Evolutionary conservation across 2,888 invertebrate species (phyloP).

Genomic region (Machimus atricapillus): DNA sequence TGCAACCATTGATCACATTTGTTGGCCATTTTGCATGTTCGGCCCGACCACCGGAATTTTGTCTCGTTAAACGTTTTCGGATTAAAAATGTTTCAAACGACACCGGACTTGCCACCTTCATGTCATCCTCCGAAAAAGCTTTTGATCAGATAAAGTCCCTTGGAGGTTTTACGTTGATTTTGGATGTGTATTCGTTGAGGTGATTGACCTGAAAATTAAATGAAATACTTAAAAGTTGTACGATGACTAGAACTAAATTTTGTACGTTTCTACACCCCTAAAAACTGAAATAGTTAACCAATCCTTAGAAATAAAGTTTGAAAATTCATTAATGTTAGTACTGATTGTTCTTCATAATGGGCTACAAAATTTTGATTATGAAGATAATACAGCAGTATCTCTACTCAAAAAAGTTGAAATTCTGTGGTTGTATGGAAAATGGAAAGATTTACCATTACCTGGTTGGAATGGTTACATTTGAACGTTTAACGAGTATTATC

Average conservation of each 20-base stretch:
- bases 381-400: no score
- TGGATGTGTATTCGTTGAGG: background rate
- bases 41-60: background rate
- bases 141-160: constrained; percentile 11
- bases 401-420: no score
- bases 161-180: background rate
- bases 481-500: no score
- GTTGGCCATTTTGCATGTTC: constrained; percentile 42
- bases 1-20: constrained; percentile 42
- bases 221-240: background rate
- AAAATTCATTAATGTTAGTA: background rate
- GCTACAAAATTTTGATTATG: no score
- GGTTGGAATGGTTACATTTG: no score
- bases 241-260: background rate
- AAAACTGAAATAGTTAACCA: background rate
- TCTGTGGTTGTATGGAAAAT: no score
- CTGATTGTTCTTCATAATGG: no score
- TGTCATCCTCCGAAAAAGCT: background rate
- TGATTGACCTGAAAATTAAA: background rate
- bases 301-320: background rate
- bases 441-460: no score
- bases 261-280: background rate
- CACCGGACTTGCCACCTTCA: background rate
- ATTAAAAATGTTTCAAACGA: background rate
- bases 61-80: background rate